These are phyloP conservation scores for Vimba vimba DNA, from an alignment of 2,113 vertebrate genomes.

Conservation along the genomic window DNA sequence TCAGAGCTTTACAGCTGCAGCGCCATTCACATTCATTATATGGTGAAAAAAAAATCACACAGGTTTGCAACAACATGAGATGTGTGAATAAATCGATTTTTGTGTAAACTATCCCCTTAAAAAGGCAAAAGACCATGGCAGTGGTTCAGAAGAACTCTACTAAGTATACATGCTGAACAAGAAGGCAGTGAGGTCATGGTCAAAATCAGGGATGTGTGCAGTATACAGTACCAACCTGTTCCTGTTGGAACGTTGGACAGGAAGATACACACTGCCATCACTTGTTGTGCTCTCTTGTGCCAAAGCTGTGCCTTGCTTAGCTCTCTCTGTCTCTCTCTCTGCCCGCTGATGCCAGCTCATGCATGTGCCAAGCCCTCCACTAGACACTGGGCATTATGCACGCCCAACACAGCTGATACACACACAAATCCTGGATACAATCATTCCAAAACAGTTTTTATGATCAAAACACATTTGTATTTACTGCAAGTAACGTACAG, in stretches of 20 bases:
- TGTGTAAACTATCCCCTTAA: not conserved
- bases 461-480: conserved; percentile 5
- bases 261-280: conserved; percentile 56
- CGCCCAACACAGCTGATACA: conserved; percentile 41
- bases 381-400: conserved; percentile 47
- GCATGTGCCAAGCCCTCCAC: conserved; percentile 55
- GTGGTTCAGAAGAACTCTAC: not conserved
- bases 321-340: conserved; percentile 41
- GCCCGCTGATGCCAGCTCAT: conserved; percentile 46
- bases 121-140: not conserved
- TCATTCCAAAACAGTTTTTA: not conserved
- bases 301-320: conserved; percentile 40
- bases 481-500: not conserved
- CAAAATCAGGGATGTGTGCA: conserved; percentile 28
- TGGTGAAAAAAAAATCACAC: too few species aligned
- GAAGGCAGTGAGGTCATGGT: conserved; percentile 33
- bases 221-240: conserved; percentile 50
- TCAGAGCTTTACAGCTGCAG: not conserved
- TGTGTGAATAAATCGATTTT: not conserved
- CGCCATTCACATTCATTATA: not conserved
- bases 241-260: conserved; percentile 52
- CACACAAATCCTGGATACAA: conserved; percentile 21
- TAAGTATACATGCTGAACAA: not conserved
- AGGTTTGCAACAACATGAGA: not conserved
- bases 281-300: conserved; percentile 52